Evolutionary conservation across 2,888 invertebrate genomes (phyloP), one percentile per base, ranked within the genome.

Genomic region (Hofmannophila pseudospretella): DNA sequence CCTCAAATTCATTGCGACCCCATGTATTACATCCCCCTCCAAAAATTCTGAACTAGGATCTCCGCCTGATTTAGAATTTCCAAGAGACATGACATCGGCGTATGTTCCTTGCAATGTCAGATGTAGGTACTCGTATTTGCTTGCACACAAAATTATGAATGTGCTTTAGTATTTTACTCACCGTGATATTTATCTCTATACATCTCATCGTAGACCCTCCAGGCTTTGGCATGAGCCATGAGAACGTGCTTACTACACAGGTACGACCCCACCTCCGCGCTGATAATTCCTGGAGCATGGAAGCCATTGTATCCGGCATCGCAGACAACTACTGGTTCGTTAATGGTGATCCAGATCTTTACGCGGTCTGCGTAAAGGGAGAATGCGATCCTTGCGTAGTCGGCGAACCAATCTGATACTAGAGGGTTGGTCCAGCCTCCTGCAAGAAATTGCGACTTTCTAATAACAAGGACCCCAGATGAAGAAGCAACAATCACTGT

Each of bases 281-380:
- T 60, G 0, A 34, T 7, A 7, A 22, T 22, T 4, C 22, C 22
- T 22, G 22, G 22, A 7, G 22, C 22, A 22, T 7, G 53, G 9
- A 56, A 55, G 1, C 74, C 79, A 48, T 82, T 80, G 46, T 88
- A 89, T 0, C 69, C 67, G 0, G 42, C 37, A 7, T 76, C 66
- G 47, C 88, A 88, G 2, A 82, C 48, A 1, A 74, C 44, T 13
- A 67, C 59, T 0, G 93, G 92, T 52, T 94, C 94, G 61, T 94
- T 94, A 38, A 94, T 86, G 0, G 94, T 94, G 0, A 92, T 85
- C 93, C 93, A 94, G 27, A 80, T 68, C 61, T 87, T 89, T 1
- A 93, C 90, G 10, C 90, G 85, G 50, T 89, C 89, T 0, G 89
- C 91, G 47, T 80, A 91, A 43, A 89, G 74, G 1, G 77, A 72